phyloP scores from a whole-genome alignment of 1,140 invertebrate genomes.

The Megalopta genalis region DNA sequence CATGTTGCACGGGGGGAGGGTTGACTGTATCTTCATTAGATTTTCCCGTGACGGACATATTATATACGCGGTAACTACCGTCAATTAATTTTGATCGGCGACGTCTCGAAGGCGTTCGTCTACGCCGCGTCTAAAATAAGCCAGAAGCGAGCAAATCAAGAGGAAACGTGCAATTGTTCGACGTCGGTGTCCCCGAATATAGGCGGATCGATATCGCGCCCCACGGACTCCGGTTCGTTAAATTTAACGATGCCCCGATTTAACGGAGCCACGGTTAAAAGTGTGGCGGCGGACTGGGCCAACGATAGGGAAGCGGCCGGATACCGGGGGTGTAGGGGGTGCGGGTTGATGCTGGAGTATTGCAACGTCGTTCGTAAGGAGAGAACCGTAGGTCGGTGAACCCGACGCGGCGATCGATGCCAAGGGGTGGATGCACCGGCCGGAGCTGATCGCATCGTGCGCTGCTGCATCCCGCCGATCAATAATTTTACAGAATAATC shows the following conservation, averaged over 20 bases:
- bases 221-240: not conserved
- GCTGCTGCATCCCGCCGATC: conserved; percentile 15
- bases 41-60: no score
- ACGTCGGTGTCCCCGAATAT: no score
- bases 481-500: conserved; percentile 12
- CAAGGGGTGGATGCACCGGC: conserved; percentile 37
- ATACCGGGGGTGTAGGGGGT: not conserved
- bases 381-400: conserved; percentile 33
- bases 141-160: no score
- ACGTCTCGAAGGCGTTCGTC: no score
- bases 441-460: conserved; percentile 17
- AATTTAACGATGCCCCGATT: conserved; percentile 9
- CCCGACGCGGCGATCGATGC: conserved; percentile 42
- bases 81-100: no score
- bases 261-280: not conserved
- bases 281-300: not conserved
- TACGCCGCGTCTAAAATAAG: no score
- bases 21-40: no score
- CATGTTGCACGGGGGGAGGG: no score
- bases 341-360: not conserved
- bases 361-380: conserved; percentile 11
- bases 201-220: no score
- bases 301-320: not conserved
- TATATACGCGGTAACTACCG: no score
- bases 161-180: no score